phyloP scores from a whole-genome alignment of 1,140 invertebrate genomes.

The Antheraea mylitta region DNA sequence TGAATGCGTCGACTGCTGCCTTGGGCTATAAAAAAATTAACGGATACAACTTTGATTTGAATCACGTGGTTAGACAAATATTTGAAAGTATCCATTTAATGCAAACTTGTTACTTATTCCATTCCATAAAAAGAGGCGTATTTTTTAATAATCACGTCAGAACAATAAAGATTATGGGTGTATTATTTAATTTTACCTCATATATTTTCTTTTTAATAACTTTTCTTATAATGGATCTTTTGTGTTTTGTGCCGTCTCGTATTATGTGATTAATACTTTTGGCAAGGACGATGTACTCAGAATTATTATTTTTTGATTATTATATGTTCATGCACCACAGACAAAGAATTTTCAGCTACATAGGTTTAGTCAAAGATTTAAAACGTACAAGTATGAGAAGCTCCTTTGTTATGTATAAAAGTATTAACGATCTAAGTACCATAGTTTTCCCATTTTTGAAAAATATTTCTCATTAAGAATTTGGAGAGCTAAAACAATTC shows the following conservation, averaged over 20 bases:
- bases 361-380: no score
- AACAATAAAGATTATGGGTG: not conserved
- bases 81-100: not conserved
- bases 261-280: no score
- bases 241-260: no score
- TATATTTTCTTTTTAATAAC: not conserved
- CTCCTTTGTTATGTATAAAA: not conserved
- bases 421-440: not conserved
- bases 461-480: not conserved
- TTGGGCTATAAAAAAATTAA: constrained; percentile 9
- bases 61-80: not conserved
- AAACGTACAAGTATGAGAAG: no score
- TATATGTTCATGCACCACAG: not conserved
- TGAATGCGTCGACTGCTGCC: constrained; percentile 8
- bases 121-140: not conserved
- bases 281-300: not conserved
- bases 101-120: not conserved
- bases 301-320: not conserved
- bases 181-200: not conserved
- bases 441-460: not conserved
- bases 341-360: not conserved
- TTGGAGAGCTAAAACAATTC: not conserved
- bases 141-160: not conserved
- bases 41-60: constrained; percentile 14
- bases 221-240: not conserved